Evolutionary conservation across 2,888 invertebrate species (phyloP).

Genomic region (Lydus trimaculatus): DNA sequence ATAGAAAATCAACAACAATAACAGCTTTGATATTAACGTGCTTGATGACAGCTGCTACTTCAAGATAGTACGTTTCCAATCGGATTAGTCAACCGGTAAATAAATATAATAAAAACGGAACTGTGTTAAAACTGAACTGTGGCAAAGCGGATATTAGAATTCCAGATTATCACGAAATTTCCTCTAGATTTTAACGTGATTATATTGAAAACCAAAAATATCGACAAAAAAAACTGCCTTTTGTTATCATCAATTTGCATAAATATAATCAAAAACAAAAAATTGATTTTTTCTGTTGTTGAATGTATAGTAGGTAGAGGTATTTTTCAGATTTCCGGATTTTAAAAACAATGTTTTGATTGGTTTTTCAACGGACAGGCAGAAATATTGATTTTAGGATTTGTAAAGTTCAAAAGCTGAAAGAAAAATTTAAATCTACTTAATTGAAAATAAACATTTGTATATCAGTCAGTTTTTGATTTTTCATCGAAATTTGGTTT

Average conservation of each 20-base stretch:
- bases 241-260: background rate
- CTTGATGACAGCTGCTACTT: constrained; percentile 38
- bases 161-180: constrained; percentile 31
- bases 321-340: background rate
- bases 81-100: constrained; percentile 51
- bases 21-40: constrained; percentile 34
- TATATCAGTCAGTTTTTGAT: background rate
- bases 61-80: constrained; percentile 46
- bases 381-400: constrained; percentile 8
- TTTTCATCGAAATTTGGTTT: background rate
- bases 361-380: background rate
- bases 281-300: background rate
- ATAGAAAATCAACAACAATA: background rate
- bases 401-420: background rate
- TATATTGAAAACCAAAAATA: background rate
- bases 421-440: background rate
- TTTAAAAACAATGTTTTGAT: background rate
- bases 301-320: too few relatives aligned
- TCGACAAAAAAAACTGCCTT: background rate
- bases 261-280: background rate
- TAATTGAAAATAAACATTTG: constrained; percentile 5
- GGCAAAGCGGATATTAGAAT: constrained; percentile 47
- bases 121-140: constrained; percentile 45
- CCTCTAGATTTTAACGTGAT: background rate
- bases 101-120: constrained; percentile 49